Evolutionary conservation across 2,113 vertebrate genomes (phyloP).

Genomic region (Cygnus buccinator): DNA sequence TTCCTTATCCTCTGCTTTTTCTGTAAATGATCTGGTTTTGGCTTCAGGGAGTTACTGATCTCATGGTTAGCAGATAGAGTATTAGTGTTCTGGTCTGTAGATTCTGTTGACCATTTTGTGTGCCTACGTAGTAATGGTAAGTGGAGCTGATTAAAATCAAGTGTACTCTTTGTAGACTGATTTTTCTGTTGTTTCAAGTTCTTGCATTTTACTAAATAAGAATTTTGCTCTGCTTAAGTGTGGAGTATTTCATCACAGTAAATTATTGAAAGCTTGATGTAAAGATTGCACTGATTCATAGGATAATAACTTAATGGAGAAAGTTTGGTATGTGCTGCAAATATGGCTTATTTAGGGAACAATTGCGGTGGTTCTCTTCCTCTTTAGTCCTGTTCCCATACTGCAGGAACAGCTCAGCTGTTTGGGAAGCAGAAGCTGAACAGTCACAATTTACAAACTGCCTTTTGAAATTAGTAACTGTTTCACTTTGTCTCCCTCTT

Average conservation of each 20-base stretch:
- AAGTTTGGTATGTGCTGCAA: background rate
- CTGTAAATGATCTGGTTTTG: background rate
- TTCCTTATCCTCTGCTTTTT: background rate
- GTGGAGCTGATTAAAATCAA: background rate
- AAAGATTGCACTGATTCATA: background rate
- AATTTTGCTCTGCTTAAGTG: background rate
- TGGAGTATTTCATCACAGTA: background rate
- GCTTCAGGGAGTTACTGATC: background rate
- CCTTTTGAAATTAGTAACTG: background rate
- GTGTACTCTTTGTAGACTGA: background rate
- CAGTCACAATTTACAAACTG: background rate
- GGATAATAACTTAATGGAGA: background rate
- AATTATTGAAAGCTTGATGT: background rate
- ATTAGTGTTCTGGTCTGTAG: background rate
- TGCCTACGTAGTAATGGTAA: background rate
- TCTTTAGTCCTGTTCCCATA: background rate
- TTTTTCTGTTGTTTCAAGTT: background rate
- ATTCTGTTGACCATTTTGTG: background rate
- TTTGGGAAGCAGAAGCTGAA: background rate
- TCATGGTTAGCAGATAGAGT: background rate
- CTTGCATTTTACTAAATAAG: background rate
- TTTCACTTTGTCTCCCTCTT: background rate
- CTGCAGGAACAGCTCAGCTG: background rate
- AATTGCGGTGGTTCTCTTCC: background rate
- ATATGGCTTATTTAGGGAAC: background rate